phyloP scores from a whole-genome alignment of 2,113 vertebrate species.

The Myotis lucifugus region DNA sequence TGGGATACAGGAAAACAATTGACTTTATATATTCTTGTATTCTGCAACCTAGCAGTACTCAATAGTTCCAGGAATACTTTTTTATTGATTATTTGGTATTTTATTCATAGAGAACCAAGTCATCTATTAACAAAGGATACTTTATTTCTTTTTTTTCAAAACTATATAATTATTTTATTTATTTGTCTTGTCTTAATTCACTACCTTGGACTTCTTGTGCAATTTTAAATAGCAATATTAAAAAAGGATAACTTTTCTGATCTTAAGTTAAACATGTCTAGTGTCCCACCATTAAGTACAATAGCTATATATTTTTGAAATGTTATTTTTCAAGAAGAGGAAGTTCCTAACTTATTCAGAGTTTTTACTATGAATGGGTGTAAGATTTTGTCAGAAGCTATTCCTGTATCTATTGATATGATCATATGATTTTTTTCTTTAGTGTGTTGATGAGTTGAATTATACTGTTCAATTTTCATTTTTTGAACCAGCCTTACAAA shows the following conservation, averaged over 20 bases:
- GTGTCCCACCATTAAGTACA: neutral
- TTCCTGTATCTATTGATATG: neutral
- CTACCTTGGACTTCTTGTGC: neutral
- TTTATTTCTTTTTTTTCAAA: neutral
- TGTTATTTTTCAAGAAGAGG: neutral
- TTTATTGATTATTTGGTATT: neutral
- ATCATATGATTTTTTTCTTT: neutral
- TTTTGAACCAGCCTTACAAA: neutral
- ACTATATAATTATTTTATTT: neutral
- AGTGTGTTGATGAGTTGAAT: neutral
- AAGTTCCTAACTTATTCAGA: neutral
- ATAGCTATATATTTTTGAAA: neutral
- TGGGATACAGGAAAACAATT: neutral
- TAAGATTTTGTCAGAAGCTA: neutral
- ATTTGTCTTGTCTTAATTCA: neutral
- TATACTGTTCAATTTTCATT: neutral
- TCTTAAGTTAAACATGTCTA: neutral
- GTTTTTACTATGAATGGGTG: neutral
- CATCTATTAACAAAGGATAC: neutral
- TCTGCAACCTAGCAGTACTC: neutral
- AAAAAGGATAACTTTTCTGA: neutral
- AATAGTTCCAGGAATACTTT: neutral
- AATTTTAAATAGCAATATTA: neutral
- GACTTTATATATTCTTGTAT: neutral
- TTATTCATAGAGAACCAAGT: neutral